Evolutionary conservation across 2,113 vertebrate genomes (phyloP), one percentile per base, ranked within the genome.

Genomic region (Seriola rivoliana): DNA sequence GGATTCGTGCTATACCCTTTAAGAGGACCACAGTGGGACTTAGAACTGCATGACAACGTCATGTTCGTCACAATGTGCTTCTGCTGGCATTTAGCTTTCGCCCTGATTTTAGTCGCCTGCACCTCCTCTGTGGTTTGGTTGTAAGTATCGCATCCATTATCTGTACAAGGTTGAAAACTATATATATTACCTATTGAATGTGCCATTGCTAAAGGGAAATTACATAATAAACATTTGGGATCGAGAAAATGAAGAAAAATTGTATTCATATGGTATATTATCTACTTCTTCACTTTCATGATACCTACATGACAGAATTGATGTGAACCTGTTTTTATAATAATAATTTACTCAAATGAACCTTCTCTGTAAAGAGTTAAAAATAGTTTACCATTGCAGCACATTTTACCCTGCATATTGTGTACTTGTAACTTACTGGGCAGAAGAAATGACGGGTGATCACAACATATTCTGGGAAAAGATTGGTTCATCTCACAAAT

Each of bases 41-140:
- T 95, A 81, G 32, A 84, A 0, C 89, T 90, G 14, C 95, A 97
- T 0, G 58, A 0, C 44, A 99, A 99, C 89, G 50, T 97, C 88
- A 99, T 98, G 97, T 99, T 99, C 48, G 86, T 98, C 91, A 99
- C 97, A 0, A 97, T 99, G 97, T 99, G 98, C 85, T 99, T 97
- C 94, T 98, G 97, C 92, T 99, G 98, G 98, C 98, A 99, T 91
- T 94, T 96, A 46, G 88, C 96, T 3, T 90, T 90, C 0, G 94
- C 97, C 1, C 25, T 97, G 66, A 73, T 94, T 38, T 58, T 97
- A 23, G 83, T 96, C 40, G 68, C 80, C 1, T 1, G 89, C 21
- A 96, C 92, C 75, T 96, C 95, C 72, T 65, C 65, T 3, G 71
- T 95, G 0, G 76, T 96, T 48, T 96, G 93, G 89, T 94, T 95